These are phyloP conservation scores for Heliconius charithonia DNA, from an alignment of 2,888 invertebrate genomes.

Conservation along the genomic window DNA sequence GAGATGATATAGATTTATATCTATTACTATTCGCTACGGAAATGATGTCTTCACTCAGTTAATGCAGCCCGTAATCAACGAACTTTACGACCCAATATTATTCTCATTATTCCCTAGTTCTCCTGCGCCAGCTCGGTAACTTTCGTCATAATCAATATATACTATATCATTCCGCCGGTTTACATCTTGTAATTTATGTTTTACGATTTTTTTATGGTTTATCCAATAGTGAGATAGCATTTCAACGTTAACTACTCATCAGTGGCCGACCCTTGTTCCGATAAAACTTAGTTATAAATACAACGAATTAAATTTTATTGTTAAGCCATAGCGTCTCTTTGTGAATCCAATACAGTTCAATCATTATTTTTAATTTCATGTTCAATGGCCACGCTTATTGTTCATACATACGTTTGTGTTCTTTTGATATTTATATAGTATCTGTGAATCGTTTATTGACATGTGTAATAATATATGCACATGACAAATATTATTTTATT, in stretches of 20 bases:
- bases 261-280: constrained; percentile 28
- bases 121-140: constrained; percentile 1
- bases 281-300: constrained; percentile 27
- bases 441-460: background rate
- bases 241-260: constrained; percentile 36
- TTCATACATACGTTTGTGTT: background rate
- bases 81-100: constrained; percentile 31
- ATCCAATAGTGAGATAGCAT: constrained; percentile 29
- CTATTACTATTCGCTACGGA: constrained; percentile 15
- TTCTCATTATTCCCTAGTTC: constrained; percentile 31
- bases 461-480: background rate
- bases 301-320: constrained; percentile 21
- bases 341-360: constrained; percentile 4
- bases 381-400: background rate
- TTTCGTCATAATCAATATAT: constrained; percentile 30
- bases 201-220: constrained; percentile 39
- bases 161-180: constrained; percentile 23
- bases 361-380: constrained; percentile 17
- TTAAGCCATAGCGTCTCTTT: constrained; percentile 20
- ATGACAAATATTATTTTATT: no score
- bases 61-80: constrained; percentile 26
- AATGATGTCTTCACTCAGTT: constrained; percentile 24
- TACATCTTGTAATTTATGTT: constrained; percentile 29
- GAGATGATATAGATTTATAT: background rate
- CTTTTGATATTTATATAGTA: background rate